Base-by-base conservation (phyloP, 2,888 invertebrate species). In the Agrochola litura region DNA sequence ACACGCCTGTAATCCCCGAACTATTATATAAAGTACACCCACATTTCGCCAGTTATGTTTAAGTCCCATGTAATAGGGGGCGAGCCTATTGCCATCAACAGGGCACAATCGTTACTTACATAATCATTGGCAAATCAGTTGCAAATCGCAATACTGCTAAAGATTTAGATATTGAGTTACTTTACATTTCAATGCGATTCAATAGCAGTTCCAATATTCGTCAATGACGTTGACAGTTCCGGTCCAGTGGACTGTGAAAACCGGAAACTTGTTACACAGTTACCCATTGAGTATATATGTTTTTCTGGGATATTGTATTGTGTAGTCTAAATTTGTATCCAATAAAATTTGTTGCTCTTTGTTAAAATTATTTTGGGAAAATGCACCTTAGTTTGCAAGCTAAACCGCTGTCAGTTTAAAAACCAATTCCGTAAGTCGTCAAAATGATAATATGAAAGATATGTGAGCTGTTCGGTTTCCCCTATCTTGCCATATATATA, bases 201-300 rank as follows among this genome's bases (percentile, higher is more conserved):
- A 77, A 79, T 63, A 30, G 73, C 60, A n/a, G 64, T 74, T 65
- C 72, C 77, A 81, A 81, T 80, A 77, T 80, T 81, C 77, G 80
- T 60, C 60, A 60, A 73, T 68, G 75, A 71, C 73, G 71, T 76
- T 73, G 68, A 77, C 82, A 81, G 79, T 87, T 77, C 65, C 66
- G 75, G 76, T 25, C 67, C 86, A 89, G 63, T 87, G 79, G 66
- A 69, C 86, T 83, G 84, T 87, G 68, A 83, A 81, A 81, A 81
- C 76, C 86, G 88, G 88, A 89, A 84, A 72, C 65, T 65, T 41
- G 60, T 67, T 37, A 77, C 69, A 61, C 65, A 65, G 58, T 77
- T 69, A 73, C 63, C 73, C 58, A 73, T 84, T 83, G 43, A 43
- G 3, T 41, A 54, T 37, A 37, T 37, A 37, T 16, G 49, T 67